Percentiles rank a stretch among this genome's conserved stretches.
Evolutionary conservation across 2,888 invertebrate genomes (phyloP).

Genomic region (Keiferia lycopersicella): DNA sequence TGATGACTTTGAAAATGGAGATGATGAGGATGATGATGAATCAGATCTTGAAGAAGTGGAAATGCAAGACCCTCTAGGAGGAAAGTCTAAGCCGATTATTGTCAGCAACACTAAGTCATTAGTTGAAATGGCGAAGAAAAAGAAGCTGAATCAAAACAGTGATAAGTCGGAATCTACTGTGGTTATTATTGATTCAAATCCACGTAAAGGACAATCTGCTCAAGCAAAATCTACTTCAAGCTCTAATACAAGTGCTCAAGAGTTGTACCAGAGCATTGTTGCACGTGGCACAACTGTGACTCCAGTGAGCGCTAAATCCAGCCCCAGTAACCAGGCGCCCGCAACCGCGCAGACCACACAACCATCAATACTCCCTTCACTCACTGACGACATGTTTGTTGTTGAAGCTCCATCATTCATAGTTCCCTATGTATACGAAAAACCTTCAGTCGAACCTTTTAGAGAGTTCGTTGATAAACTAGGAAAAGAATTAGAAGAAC

Average conservation of each 20-base stretch:
- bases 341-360: constrained; percentile 67
- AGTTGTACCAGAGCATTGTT: constrained; percentile 81
- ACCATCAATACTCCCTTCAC: constrained; percentile 87
- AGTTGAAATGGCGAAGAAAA: constrained; percentile 84
- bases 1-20: constrained; percentile 76
- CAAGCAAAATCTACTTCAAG: constrained; percentile 55
- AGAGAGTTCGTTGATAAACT: constrained; percentile 86
- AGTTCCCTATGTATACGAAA: constrained; percentile 96
- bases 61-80: constrained; percentile 78
- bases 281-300: constrained; percentile 70
- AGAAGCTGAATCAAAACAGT: constrained; percentile 45
- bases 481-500: constrained; percentile 83
- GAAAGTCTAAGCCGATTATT: constrained; percentile 74
- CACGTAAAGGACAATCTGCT: constrained; percentile 83
- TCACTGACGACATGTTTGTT: constrained; percentile 96
- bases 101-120: constrained; percentile 87
- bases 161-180: constrained; percentile 85
- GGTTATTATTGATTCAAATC: constrained; percentile 90
- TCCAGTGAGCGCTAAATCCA: constrained; percentile 47
- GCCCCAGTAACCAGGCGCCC: neutral
- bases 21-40: constrained; percentile 80
- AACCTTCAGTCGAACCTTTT: constrained; percentile 90
- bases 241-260: constrained; percentile 81
- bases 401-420: constrained; percentile 96
- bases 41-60: constrained; percentile 85